Evolutionary conservation across 1,140 invertebrate genomes (phyloP).

Genomic region (Drosophila melanogaster): DNA sequence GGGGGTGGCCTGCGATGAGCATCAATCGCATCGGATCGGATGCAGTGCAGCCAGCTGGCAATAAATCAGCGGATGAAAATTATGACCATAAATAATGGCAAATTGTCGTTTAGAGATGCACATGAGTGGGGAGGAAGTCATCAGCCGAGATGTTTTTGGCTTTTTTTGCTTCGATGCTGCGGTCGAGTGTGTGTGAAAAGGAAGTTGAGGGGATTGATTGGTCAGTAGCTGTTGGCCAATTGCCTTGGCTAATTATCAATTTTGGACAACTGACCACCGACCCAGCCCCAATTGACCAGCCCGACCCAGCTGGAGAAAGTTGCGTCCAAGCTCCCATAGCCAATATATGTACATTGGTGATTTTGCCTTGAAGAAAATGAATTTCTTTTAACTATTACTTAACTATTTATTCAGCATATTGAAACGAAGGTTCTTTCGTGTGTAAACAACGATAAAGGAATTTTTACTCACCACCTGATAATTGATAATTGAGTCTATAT

Average conservation of each 20-base stretch:
- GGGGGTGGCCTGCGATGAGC: conserved; percentile 15
- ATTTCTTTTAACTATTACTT: too few species aligned
- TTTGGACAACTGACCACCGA: conserved; percentile 45
- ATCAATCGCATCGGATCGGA: conserved; percentile 12
- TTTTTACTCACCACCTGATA: conserved; percentile 17
- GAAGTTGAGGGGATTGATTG: conserved; percentile 25
- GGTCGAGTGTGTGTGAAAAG: conserved; percentile 23
- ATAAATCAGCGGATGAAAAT: conserved; percentile 22
- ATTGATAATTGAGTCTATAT: conserved; percentile 32
- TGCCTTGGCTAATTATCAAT: conserved; percentile 66
- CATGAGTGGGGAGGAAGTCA: conserved; percentile 27
- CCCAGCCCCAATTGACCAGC: conserved; percentile 14
- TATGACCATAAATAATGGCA: conserved; percentile 63
- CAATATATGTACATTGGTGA: neutral
- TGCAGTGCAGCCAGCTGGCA: conserved; percentile 26
- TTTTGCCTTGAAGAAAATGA: too few species aligned
- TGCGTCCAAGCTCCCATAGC: neutral
- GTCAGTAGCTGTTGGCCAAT: conserved; percentile 48
- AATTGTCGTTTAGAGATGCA: conserved; percentile 56
- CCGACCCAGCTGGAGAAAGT: conserved; percentile 49
- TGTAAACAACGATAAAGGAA: neutral
- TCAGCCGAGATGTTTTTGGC: conserved; percentile 14
- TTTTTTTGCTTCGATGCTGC: conserved; percentile 15
- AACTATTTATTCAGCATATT: too few species aligned
- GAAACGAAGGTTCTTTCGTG: neutral